Base-by-base conservation (phyloP, 2,113 vertebrate species). In the Gobiocypris rarus region DNA sequence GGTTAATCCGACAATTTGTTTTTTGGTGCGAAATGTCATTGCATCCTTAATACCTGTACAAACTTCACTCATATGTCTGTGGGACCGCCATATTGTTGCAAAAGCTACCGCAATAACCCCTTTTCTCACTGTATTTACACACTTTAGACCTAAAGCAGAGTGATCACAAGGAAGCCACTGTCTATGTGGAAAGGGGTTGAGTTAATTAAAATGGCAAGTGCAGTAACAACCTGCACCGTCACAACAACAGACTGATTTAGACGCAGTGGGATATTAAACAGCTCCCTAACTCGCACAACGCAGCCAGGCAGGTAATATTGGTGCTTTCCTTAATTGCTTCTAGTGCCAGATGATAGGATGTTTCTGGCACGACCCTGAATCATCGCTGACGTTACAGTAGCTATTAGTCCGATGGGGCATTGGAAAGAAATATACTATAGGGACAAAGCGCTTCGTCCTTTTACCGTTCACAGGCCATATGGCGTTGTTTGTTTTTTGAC, bases 151-250 rank as follows among this genome's bases (percentile, higher is more conserved):
- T 69, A 84, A 61, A 75, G 83, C 76, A 10, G 43, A 69, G 71
- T 45, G 76, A 85, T 85, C 76, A 85, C 63, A 74, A 80, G 28
- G 76, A 79, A 77, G 76, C 31, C 59, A 69, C 80, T 81, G 50
- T 83, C 71, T 81, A 75, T 70, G 19, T 63, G 54, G 87, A 85
- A 84, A 90, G 81, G 81, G 76, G 87, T 90, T 89, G 87, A 94
- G 92, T 94, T 94, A 93, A 94, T 94, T 95, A 94, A 94, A 93
- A 93, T 92, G 89, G 91, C 90, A 91, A 93, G 90, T 86, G 85
- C 83, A 75, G 80, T 92, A 92, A 87, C 92, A 94, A 82, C 92
- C 91, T 90, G 92, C 92, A 91, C 90, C 91, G 91, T 91, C 91
- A 92, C 93, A 94, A 93, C 92, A 93, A 92, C 89, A 88, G 91